A percentile compares a stretch with the other conserved stretches of the same genome.
These are phyloP conservation scores for Neuroscelio doddi DNA, from an alignment of 2,888 invertebrate species.

Conservation along the genomic window DNA sequence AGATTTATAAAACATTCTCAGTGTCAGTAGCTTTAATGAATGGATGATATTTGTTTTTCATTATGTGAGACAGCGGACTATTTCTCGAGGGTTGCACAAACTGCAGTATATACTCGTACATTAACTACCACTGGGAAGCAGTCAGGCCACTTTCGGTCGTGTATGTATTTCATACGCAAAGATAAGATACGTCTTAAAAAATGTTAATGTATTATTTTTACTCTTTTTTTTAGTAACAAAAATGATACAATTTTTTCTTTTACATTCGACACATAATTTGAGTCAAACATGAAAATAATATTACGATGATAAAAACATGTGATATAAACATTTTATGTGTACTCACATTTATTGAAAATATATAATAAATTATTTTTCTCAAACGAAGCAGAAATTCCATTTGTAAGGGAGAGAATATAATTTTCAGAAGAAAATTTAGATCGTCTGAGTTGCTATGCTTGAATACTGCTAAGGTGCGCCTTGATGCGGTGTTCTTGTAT, in stretches of 20 bases:
- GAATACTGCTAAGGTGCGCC: slow-evolving; percentile 7
- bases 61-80: slow-evolving; percentile 19
- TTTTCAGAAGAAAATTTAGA: slow-evolving; percentile 12
- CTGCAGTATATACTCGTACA: slow-evolving; percentile 11
- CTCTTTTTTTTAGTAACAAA: no score
- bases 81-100: slow-evolving; percentile 25
- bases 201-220: no score
- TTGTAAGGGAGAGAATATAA: neutral
- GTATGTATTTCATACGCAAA: slow-evolving; percentile 11
- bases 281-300: no score
- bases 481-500: slow-evolving; percentile 24
- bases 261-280: no score
- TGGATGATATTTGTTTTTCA: slow-evolving; percentile 21
- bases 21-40: slow-evolving; percentile 8
- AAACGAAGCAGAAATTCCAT: slow-evolving; percentile 9
- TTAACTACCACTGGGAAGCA: slow-evolving; percentile 17
- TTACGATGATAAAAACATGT: no score
- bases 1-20: slow-evolving; percentile 2
- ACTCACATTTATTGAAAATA: neutral
- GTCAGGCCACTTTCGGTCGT: slow-evolving; percentile 17
- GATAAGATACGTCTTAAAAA: neutral
- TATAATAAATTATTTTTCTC: slow-evolving; percentile 7
- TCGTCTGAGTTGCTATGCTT: slow-evolving; percentile 11
- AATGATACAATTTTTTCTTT: no score
- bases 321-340: no score